Percentiles rank a stretch among this genome's conserved stretches.
phyloP scores from a whole-genome alignment of 1,140 invertebrate species.

The Drosophila orosa region DNA sequence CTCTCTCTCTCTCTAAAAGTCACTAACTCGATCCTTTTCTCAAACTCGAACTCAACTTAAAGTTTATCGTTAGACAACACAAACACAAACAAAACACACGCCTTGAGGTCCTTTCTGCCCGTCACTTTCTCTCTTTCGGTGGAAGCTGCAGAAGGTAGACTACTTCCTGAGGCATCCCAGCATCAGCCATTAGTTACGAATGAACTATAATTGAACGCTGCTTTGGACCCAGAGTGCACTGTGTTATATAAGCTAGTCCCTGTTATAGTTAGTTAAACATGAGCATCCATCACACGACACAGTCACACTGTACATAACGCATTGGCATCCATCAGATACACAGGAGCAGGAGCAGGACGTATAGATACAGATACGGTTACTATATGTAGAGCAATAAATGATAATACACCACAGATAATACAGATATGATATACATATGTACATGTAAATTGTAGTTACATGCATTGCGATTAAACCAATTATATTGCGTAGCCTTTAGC shows the following conservation, averaged over 20 bases:
- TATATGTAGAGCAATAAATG: constrained; percentile 75
- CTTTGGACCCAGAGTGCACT: constrained; percentile 22
- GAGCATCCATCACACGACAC: constrained; percentile 17
- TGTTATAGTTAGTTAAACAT: constrained; percentile 76
- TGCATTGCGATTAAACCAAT: constrained; percentile 54
- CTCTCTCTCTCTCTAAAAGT: constrained; percentile 33
- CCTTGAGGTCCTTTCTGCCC: constrained; percentile 35
- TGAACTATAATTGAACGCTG: constrained; percentile 43
- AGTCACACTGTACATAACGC: constrained; percentile 68
- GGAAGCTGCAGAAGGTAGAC: constrained; percentile 37
- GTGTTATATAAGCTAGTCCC: constrained; percentile 59
- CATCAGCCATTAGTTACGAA: constrained; percentile 33
- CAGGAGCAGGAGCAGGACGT: background rate
- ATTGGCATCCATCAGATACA: constrained; percentile 56
- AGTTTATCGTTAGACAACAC: constrained; percentile 59
- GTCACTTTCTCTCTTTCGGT: constrained; percentile 49
- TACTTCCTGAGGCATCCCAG: constrained; percentile 28
- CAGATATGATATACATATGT: constrained; percentile 34
- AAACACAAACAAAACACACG: constrained; percentile 14
- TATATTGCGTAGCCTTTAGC: constrained; percentile 77
- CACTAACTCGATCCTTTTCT: constrained; percentile 46
- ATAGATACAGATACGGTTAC: constrained; percentile 51
- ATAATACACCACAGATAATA: constrained; percentile 64
- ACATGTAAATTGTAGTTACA: constrained; percentile 61
- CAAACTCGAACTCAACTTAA: constrained; percentile 61